phyloP scores from a whole-genome alignment of 1,140 invertebrate species.

The Archegozetes longisetosus region DNA sequence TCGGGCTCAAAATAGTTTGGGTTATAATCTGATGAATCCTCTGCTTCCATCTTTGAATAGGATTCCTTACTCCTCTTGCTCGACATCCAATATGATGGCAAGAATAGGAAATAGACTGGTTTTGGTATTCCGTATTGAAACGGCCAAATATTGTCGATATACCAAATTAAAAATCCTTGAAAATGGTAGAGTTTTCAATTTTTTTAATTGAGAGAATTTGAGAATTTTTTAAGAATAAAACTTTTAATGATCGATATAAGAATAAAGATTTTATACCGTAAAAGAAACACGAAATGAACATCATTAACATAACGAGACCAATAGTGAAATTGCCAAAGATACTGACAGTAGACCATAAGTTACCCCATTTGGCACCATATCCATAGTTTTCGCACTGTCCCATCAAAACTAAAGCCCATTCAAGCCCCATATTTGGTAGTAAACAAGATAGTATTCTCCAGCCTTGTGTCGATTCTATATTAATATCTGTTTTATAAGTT shows the following conservation, averaged over 20 bases:
- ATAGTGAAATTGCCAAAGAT: conserved; percentile 28
- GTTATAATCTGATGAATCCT: no score
- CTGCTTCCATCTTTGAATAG: neutral
- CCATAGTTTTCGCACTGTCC: conserved; percentile 21
- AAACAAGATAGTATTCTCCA: no score
- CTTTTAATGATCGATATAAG: no score
- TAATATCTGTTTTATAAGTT: no score
- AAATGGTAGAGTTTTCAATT: no score
- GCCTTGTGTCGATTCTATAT: no score
- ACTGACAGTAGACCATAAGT: conserved; percentile 20
- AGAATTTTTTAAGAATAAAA: no score
- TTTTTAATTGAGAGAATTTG: no score
- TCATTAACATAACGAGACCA: conserved; percentile 13
- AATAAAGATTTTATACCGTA: no score
- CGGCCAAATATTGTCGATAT: conserved; percentile 26
- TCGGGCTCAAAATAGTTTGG: conserved; percentile 4
- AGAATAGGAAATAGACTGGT: conserved; percentile 34
- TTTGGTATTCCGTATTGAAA: conserved; percentile 31
- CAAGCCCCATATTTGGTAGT: conserved; percentile 3
- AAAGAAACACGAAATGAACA: conserved; percentile 17
- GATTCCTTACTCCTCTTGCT: neutral
- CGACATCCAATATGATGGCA: conserved; percentile 33
- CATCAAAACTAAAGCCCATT: conserved; percentile 12
- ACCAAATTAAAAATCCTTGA: conserved; percentile 25
- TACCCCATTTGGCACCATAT: conserved; percentile 26